Conservation (phyloP, 2,888 invertebrate genomes). For the Nebria salina region DNA sequence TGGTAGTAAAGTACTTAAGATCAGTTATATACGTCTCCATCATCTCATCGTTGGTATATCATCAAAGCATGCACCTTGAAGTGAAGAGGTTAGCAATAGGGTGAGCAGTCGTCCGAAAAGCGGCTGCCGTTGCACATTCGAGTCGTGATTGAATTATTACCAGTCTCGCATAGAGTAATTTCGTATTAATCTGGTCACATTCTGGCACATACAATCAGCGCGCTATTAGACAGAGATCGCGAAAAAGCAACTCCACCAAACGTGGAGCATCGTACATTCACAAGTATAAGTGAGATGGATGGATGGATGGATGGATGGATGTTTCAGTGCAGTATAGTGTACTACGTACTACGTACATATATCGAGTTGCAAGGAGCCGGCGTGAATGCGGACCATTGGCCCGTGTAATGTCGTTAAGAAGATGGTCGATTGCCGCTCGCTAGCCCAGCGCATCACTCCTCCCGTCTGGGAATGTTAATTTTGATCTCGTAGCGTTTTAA, state of each 20-base stretch:
- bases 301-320: too few relatives aligned
- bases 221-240: neutral
- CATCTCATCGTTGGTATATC: neutral
- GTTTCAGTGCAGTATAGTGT: too few relatives aligned
- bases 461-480: slow-evolving; percentile 53
- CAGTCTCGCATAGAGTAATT: slow-evolving; percentile 37
- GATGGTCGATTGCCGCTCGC: slow-evolving; percentile 17
- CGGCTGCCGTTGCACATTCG: slow-evolving; percentile 51
- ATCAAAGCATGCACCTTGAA: neutral
- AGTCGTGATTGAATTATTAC: slow-evolving; percentile 53
- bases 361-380: neutral
- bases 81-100: slow-evolving; percentile 20
- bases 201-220: slow-evolving; percentile 10
- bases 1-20: neutral
- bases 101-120: slow-evolving; percentile 51
- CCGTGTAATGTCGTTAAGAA: slow-evolving; percentile 24
- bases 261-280: neutral
- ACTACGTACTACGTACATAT: neutral
- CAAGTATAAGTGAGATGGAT: neutral
- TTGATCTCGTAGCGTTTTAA: slow-evolving; percentile 56
- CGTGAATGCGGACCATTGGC: slow-evolving; percentile 13
- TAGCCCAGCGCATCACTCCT: neutral
- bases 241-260: neutral
- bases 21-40: neutral
- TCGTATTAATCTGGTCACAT: slow-evolving; percentile 36